phyloP scores from a whole-genome alignment of 2,113 vertebrate genomes.

The Salvelinus namaycush region DNA sequence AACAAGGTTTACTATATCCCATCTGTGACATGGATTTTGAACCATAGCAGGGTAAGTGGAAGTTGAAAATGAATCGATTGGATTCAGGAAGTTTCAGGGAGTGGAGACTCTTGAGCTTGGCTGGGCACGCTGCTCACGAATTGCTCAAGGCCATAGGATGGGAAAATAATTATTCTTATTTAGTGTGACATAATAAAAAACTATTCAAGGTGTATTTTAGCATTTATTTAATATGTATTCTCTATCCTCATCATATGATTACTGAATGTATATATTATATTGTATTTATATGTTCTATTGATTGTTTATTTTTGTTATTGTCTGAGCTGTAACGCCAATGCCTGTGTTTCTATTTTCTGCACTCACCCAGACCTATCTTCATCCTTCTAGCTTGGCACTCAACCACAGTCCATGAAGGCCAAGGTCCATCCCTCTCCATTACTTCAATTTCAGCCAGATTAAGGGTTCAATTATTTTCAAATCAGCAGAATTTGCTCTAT shows the following conservation, averaged over 20 bases:
- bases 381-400: neutral
- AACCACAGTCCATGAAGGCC: neutral
- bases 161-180: slow-evolving; percentile 1
- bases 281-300: neutral
- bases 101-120: slow-evolving; percentile 23
- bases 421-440: neutral
- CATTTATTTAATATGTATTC: too few relatives aligned
- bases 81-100: slow-evolving; percentile 19
- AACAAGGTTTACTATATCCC: neutral
- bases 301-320: neutral
- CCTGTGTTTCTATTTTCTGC: neutral
- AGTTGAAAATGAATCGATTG: slow-evolving; percentile 45
- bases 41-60: slow-evolving; percentile 29
- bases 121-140: slow-evolving; percentile 30
- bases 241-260: too few relatives aligned
- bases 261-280: neutral
- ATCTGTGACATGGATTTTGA: slow-evolving; percentile 42
- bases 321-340: neutral
- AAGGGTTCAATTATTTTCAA: neutral
- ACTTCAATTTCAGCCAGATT: neutral
- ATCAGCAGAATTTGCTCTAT: slow-evolving; percentile 5
- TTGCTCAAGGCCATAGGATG: slow-evolving; percentile 11
- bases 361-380: neutral
- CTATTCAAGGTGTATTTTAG: too few relatives aligned
- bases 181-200: neutral